Evolutionary conservation across 1,140 invertebrate species (phyloP), one percentile per base, ranked within the genome.

Genomic region (Drosophila setifemur): DNA sequence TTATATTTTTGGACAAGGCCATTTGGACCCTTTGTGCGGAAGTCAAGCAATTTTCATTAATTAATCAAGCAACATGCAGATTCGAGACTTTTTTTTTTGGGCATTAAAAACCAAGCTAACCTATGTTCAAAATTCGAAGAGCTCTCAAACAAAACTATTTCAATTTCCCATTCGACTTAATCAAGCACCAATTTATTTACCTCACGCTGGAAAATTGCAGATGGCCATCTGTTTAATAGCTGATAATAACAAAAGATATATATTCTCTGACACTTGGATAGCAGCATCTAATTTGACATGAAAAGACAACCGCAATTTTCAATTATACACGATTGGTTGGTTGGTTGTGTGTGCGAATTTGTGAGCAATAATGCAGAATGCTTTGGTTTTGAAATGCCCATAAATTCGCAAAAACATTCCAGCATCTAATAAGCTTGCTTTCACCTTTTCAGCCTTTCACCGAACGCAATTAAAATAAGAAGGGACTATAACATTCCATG

Each of bases 1-100:
- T 82, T 74, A n/a, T n/a, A n/a, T n/a, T n/a, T n/a, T 69, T 37
- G 43, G 35, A 35, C 39, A 58, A 58, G 66, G 43, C 64, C 49
- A 68, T 49, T 42, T 39, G 23, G 8, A 12, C 12, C n/a, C n/a
- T 40, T 25, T 50, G n/a, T 26, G 42, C 61, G 26, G 52, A 29
- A 40, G 33, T 55, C n/a, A 8, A 12, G 7, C 6, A 4, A 29
- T 37, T 26, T 37, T 44, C 28, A 45, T 47, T 39, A 29, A 69
- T 68, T 55, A 68, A 68, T 69, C 44, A 50, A 5, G 14, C 7
- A 23, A 18, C 12, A 23, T 52, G n/a, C 33, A 12, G 19, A 42
- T 23, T 23, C 16, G n/a, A 11, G 47, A 26, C 11, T 63, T 40
- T 57, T 2, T 19, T 3, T 44, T n/a, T n/a, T n/a, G n/a, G 8